These are phyloP conservation scores for Jaculus jaculus DNA, from an alignment of 2,113 vertebrate genomes.

Conservation along the genomic window DNA sequence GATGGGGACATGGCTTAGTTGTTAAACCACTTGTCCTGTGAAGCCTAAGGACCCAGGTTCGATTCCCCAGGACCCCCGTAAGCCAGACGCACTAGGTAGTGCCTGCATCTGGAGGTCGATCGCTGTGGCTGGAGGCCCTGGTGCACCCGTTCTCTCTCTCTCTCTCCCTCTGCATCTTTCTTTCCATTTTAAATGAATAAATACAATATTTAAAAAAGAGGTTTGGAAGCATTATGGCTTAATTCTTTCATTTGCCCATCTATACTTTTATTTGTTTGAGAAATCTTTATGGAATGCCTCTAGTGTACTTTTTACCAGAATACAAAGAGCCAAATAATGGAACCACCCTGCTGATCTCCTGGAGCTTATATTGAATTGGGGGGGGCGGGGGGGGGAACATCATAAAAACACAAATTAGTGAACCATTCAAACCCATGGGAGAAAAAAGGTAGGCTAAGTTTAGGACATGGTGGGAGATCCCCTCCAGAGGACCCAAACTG, in stretches of 20 bases:
- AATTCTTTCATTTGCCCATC: background rate
- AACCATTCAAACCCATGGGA: background rate
- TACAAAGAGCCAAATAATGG: background rate
- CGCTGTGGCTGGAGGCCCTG: too few relatives aligned
- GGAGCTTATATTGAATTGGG: background rate
- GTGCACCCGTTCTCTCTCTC: too few relatives aligned
- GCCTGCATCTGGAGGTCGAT: too few relatives aligned
- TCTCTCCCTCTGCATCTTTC: too few relatives aligned
- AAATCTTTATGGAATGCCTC: background rate
- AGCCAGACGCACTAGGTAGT: too few relatives aligned
- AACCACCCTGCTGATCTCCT: background rate
- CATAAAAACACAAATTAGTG: conserved; percentile 1
- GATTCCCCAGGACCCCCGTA: too few relatives aligned
- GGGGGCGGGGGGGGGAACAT: background rate
- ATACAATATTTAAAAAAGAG: too few relatives aligned
- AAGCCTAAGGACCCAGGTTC: too few relatives aligned
- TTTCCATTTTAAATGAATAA: too few relatives aligned
- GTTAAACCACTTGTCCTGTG: too few relatives aligned
- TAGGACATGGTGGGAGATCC: background rate
- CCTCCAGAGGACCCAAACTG: background rate
- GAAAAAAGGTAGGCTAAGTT: background rate
- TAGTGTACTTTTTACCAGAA: background rate
- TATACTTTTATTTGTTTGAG: background rate
- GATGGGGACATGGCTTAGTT: too few relatives aligned
- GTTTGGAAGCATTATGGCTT: background rate